These are phyloP conservation scores for Aphrophora alni DNA, from an alignment of 2,888 invertebrate genomes.

Conservation along the genomic window DNA sequence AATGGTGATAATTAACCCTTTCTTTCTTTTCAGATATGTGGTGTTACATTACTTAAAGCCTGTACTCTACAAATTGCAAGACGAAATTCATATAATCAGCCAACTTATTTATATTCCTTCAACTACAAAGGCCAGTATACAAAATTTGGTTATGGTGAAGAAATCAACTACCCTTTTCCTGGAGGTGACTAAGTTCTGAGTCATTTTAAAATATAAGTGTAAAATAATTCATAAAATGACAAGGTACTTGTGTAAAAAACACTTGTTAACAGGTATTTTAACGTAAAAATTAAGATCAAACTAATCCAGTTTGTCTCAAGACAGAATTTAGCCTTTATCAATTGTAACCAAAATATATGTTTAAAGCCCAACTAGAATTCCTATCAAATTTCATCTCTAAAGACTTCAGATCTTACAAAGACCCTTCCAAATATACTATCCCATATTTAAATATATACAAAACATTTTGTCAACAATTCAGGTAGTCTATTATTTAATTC, in stretches of 20 bases:
- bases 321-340: too few species aligned
- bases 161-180: conserved; percentile 58
- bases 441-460: too few species aligned
- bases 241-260: background rate
- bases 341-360: too few species aligned
- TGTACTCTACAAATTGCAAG: conserved; percentile 57
- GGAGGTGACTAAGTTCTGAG: conserved; percentile 53
- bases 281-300: too few species aligned
- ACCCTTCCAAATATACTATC: too few species aligned
- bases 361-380: too few species aligned
- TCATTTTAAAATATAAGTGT: background rate
- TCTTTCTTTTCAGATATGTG: conserved; percentile 57
- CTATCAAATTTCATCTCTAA: too few species aligned
- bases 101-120: conserved; percentile 61
- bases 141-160: conserved; percentile 56
- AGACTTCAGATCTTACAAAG: too few species aligned
- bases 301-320: too few species aligned
- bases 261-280: background rate
- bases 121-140: conserved; percentile 58
- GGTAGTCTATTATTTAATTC: too few species aligned
- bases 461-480: too few species aligned
- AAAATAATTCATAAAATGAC: background rate
- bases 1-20: too few species aligned
- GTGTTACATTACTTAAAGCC: conserved; percentile 60
- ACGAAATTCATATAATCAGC: conserved; percentile 55